Evolutionary conservation across 53 echinoderm and acorn worm species (phyloP).

Genomic region (Temnopleurus reevesii): DNA sequence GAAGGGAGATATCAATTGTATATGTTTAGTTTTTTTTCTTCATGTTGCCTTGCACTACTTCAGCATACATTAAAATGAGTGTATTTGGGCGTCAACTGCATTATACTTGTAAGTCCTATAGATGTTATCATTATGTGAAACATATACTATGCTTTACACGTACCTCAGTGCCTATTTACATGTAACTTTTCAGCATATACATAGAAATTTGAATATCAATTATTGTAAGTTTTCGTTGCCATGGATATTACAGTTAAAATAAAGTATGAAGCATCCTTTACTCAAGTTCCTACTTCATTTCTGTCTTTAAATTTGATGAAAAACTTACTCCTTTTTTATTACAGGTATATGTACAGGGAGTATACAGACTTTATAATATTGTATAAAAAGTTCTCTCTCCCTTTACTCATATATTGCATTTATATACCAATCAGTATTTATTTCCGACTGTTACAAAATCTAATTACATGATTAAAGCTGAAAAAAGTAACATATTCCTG

Average conservation of each 20-base stretch:
- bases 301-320: too few relatives aligned
- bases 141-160: not conserved
- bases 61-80: not conserved
- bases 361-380: not conserved
- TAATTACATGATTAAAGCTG: not conserved
- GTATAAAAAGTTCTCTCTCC: not conserved
- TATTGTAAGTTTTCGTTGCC: not conserved
- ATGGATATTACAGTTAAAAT: not conserved
- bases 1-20: not conserved
- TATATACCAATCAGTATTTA: constrained; percentile 12
- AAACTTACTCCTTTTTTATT: too few relatives aligned
- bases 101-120: constrained; percentile 27
- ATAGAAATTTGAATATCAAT: not conserved
- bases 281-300: too few relatives aligned
- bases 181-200: not conserved
- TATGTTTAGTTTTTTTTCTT: not conserved
- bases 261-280: not conserved
- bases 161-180: constrained; percentile 14
- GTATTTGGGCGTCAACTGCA: not conserved
- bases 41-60: not conserved
- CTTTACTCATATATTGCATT: not conserved
- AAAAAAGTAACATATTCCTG: not conserved
- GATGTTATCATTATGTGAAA: not conserved
- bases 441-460: not conserved
- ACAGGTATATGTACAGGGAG: too few relatives aligned